A percentile compares a stretch with the other conserved stretches of the same genome.
phyloP scores from a whole-genome alignment of 1,140 invertebrate species.

The Drosophila lini region DNA sequence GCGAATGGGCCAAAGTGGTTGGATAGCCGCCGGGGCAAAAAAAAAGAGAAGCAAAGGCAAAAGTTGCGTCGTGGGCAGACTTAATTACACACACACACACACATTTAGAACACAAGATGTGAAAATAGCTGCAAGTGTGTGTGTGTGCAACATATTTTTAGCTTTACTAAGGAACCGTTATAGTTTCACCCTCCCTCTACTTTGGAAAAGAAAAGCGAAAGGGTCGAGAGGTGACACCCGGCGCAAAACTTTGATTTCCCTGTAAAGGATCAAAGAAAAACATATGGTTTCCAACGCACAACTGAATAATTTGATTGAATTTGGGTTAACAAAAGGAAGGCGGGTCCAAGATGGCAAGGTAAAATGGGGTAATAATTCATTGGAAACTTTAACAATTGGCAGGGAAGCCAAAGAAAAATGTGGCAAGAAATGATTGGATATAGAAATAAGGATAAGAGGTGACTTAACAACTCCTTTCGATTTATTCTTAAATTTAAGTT shows the following conservation, averaged over 20 bases:
- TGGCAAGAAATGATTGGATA: too few species aligned
- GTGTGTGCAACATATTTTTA: slow-evolving; percentile 64
- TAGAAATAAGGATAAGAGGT: neutral
- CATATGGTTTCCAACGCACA: slow-evolving; percentile 24
- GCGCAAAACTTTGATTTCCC: slow-evolving; percentile 7
- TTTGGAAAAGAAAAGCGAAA: neutral
- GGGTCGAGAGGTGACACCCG: neutral
- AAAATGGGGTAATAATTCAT: neutral
- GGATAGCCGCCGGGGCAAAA: slow-evolving; percentile 36
- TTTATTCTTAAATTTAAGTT: neutral
- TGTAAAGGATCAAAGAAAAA: slow-evolving; percentile 27
- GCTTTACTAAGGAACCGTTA: slow-evolving; percentile 60
- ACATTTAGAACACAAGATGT: slow-evolving; percentile 11
- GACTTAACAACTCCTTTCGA: neutral
- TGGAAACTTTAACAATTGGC: neutral
- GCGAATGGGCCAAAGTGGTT: slow-evolving; percentile 24
- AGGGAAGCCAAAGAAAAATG: neutral
- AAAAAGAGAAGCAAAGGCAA: slow-evolving; percentile 25
- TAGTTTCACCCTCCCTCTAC: slow-evolving; percentile 30
- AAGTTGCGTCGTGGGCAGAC: slow-evolving; percentile 71
- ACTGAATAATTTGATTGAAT: slow-evolving; percentile 24
- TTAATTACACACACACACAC: slow-evolving; percentile 63
- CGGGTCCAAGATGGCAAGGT: neutral
- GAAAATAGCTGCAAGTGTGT: slow-evolving; percentile 15
- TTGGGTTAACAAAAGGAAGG: neutral